phyloP scores from a whole-genome alignment of 1,140 invertebrate species.

The Mya arenaria region DNA sequence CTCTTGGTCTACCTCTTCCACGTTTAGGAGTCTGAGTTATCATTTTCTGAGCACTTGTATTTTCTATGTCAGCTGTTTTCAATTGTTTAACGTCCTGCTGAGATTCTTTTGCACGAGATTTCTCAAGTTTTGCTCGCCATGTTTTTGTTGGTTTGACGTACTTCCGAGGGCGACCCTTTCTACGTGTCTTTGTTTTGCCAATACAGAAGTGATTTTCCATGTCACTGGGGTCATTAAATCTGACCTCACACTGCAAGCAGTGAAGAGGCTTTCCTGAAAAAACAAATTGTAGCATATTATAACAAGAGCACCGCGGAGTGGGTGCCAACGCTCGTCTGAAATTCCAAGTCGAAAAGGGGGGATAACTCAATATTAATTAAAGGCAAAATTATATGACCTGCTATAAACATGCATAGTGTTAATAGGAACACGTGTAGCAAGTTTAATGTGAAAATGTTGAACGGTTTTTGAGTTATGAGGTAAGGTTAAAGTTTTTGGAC shows the following conservation, averaged over 20 bases:
- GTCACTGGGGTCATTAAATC: conserved; percentile 56
- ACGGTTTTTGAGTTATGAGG: too few species aligned
- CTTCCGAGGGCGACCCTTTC: conserved; percentile 65
- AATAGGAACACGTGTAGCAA: too few species aligned
- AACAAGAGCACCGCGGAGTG: too few species aligned
- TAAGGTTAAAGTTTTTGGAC: too few species aligned
- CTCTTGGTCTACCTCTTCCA: conserved; percentile 60
- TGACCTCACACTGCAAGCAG: conserved; percentile 56
- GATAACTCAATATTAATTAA: too few species aligned
- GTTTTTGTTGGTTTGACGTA: conserved; percentile 69
- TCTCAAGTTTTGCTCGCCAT: conserved; percentile 66
- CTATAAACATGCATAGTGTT: too few species aligned
- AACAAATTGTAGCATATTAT: too few species aligned
- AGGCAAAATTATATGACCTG: too few species aligned
- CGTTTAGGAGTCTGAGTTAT: conserved; percentile 26
- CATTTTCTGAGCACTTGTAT: background rate
- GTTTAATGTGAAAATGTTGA: too few species aligned
- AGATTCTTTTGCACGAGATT: conserved; percentile 57
- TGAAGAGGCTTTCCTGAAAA: too few species aligned
- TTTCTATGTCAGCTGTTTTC: conserved; percentile 30
- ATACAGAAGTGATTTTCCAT: conserved; percentile 64
- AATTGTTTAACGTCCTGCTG: background rate
- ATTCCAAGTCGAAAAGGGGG: too few species aligned
- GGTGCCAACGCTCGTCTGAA: too few species aligned
- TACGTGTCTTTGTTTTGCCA: conserved; percentile 55